Percentiles rank a stretch among this genome's conserved stretches.
These are phyloP conservation scores for Andricus curvator DNA, from an alignment of 2,888 invertebrate genomes.

Conservation along the genomic window DNA sequence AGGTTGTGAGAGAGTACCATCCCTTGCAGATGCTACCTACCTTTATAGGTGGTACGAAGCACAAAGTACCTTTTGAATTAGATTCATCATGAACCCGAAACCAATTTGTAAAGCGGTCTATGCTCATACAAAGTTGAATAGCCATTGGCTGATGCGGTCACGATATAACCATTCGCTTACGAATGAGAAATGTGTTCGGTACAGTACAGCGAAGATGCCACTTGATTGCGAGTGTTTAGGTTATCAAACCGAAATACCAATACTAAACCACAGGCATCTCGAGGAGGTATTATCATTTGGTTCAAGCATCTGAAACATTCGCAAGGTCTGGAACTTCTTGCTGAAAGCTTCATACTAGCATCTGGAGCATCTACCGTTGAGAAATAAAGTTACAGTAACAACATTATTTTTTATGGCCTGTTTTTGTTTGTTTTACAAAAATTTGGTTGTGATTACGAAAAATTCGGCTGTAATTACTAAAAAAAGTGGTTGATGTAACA, in stretches of 20 bases:
- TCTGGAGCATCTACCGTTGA: no score
- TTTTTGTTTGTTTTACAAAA: no score
- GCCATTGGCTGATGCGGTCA: neutral
- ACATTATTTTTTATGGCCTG: no score
- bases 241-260: neutral
- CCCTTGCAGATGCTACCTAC: neutral
- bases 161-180: neutral
- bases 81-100: neutral
- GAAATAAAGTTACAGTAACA: no score
- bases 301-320: neutral
- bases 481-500: no score
- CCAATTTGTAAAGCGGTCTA: neutral
- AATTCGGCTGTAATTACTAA: no score
- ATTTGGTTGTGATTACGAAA: no score
- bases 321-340: neutral
- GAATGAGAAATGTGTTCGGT: neutral
- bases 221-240: neutral
- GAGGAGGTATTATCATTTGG: neutral
- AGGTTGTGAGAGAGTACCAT: neutral
- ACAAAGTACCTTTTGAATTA: conserved; percentile 7
- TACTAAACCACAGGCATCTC: neutral
- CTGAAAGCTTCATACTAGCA: neutral
- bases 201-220: neutral
- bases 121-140: neutral
- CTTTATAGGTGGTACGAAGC: neutral